phyloP scores from a whole-genome alignment of 2,797 vertebrate species.

The Luscinia luscinia region DNA sequence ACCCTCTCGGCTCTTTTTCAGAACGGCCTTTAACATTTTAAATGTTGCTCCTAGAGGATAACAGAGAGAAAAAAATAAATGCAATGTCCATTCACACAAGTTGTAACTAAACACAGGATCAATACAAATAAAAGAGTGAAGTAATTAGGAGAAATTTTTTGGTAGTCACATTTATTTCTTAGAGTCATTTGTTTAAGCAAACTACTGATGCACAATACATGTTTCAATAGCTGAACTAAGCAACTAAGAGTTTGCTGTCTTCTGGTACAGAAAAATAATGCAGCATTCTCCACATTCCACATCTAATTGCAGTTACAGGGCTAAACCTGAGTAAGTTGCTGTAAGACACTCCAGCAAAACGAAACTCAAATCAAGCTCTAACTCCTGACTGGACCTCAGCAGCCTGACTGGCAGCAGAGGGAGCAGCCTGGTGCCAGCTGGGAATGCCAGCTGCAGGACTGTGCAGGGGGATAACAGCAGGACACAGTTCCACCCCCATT shows the following conservation, averaged over 20 bases:
- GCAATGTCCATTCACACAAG: neutral
- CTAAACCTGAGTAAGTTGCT: constrained; percentile 70
- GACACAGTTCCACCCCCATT: fast-evolving
- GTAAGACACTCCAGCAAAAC: neutral
- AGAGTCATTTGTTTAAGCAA: constrained; percentile 7
- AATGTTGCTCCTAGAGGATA: constrained; percentile 73
- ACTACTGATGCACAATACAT: constrained; percentile 72
- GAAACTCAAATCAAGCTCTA: neutral
- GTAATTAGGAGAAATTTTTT: neutral
- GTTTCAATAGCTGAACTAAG: constrained; percentile 82
- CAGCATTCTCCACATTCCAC: constrained; percentile 85
- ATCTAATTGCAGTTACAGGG: constrained; percentile 82
- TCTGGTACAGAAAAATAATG: constrained; percentile 80
- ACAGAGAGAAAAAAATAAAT: constrained; percentile 47
- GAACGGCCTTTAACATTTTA: constrained; percentile 96
- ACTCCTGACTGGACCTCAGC: neutral
- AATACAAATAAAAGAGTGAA: neutral
- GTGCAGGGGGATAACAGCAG: fast-evolving
- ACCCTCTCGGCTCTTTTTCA: constrained; percentile 96
- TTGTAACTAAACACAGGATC: neutral
- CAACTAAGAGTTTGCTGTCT: constrained; percentile 79
- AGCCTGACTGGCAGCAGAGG: fast-evolving
- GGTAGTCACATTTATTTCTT: constrained; percentile 4
- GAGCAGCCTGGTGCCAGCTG: neutral
- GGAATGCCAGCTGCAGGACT: neutral